These are phyloP conservation scores for Corythucha ciliata DNA, from an alignment of 2,888 invertebrate species.

Conservation along the genomic window DNA sequence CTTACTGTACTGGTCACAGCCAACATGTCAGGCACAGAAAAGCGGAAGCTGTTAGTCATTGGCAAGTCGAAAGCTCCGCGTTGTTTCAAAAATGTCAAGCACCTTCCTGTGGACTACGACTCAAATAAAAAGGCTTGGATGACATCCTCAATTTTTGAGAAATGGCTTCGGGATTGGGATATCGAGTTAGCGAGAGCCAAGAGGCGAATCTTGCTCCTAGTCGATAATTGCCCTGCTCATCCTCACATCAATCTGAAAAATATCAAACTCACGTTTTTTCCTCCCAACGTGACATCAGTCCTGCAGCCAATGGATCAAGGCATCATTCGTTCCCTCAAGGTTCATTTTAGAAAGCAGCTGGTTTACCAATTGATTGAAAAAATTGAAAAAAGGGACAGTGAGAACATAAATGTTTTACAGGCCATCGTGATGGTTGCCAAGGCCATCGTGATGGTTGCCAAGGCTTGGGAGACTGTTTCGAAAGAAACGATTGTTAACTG, in stretches of 20 bases:
- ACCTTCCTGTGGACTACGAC: constrained; percentile 34
- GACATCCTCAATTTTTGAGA: constrained; percentile 25
- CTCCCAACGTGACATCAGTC: constrained; percentile 31
- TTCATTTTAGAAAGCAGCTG: constrained; percentile 3
- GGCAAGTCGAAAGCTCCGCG: constrained; percentile 38
- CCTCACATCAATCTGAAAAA: constrained; percentile 23
- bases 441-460: too few species aligned
- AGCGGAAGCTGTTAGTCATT: constrained; percentile 38
- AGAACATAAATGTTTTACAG: too few species aligned
- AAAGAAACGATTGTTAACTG: too few species aligned
- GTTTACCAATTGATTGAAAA: background rate
- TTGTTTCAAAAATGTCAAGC: constrained; percentile 38
- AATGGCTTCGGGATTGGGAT: constrained; percentile 33
- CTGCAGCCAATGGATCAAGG: constrained; percentile 3
- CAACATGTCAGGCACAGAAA: constrained; percentile 39
- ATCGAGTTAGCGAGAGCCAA: constrained; percentile 27
- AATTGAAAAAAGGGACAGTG: too few species aligned
- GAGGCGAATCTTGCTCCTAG: constrained; percentile 36
- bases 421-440: too few species aligned
- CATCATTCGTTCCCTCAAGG: constrained; percentile 3
- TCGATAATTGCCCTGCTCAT: constrained; percentile 37
- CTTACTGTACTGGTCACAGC: background rate
- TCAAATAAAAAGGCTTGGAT: constrained; percentile 32
- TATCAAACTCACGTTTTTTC: constrained; percentile 38
- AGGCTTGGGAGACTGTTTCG: too few species aligned